phyloP scores from a whole-genome alignment of 1,140 invertebrate genomes.

The Drosophila bocqueti region DNA sequence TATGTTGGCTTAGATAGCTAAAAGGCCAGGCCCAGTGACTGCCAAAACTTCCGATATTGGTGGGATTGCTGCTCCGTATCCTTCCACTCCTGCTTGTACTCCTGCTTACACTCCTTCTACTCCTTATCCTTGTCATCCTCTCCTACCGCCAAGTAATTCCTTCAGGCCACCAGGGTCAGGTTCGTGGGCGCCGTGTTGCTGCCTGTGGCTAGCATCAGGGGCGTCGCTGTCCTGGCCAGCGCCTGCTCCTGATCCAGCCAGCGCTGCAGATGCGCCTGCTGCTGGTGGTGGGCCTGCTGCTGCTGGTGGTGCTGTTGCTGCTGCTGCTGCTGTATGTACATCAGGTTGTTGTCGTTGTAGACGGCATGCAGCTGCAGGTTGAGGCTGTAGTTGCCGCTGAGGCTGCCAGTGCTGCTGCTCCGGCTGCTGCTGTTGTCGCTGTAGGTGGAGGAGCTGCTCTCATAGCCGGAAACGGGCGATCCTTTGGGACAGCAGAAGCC shows the following conservation, averaged over 20 bases:
- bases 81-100: not conserved
- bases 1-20: slow-evolving; percentile 32
- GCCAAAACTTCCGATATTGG: slow-evolving; percentile 48
- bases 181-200: slow-evolving; percentile 35
- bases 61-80: slow-evolving; percentile 45
- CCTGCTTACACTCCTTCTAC: not conserved
- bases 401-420: slow-evolving; percentile 22
- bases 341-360: slow-evolving; percentile 85
- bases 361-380: slow-evolving; percentile 86
- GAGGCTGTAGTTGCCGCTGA: slow-evolving; percentile 80
- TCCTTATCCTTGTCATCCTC: not conserved
- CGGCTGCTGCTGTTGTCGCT: slow-evolving; percentile 65
- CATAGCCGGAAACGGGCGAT: slow-evolving; percentile 82
- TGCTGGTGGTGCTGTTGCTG: slow-evolving; percentile 58
- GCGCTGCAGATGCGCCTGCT: slow-evolving; percentile 59
- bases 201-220: slow-evolving; percentile 14
- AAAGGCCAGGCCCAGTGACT: slow-evolving; percentile 68
- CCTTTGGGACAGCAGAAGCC: slow-evolving; percentile 79
- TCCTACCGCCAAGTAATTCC: not conserved
- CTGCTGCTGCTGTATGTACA: slow-evolving; percentile 61
- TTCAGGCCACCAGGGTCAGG: slow-evolving; percentile 61
- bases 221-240: slow-evolving; percentile 29
- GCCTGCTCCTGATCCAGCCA: slow-evolving; percentile 70
- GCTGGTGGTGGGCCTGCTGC: slow-evolving; percentile 53
- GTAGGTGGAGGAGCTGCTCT: slow-evolving; percentile 84